Evolutionary conservation across 2,113 vertebrate species (phyloP).

Genomic region (Takifugu bimaculatus): DNA sequence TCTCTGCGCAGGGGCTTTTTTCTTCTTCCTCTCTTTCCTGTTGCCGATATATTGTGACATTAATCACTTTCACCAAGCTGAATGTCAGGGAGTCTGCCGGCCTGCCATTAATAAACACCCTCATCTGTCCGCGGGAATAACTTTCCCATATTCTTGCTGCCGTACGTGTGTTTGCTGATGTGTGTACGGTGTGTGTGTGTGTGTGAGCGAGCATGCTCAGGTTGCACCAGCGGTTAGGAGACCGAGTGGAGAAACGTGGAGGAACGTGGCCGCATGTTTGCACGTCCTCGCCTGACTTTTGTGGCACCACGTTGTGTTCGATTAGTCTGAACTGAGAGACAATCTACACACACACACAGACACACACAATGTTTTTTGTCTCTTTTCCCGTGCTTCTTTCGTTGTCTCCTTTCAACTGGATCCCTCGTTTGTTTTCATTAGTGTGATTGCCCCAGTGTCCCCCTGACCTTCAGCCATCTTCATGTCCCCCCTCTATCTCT

Average conservation of each 20-base stretch:
- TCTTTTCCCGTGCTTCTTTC: conserved; percentile 30
- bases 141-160: conserved; percentile 64
- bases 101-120: conserved; percentile 71
- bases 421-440: conserved; percentile 82
- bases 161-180: conserved; percentile 25
- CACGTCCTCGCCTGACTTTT: conserved; percentile 49
- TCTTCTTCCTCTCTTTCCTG: conserved; percentile 18
- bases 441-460: conserved; percentile 77
- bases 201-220: conserved; percentile 5
- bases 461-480: conserved; percentile 75
- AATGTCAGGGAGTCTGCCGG: conserved; percentile 66
- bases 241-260: conserved; percentile 62
- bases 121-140: conserved; percentile 68
- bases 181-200: conserved; percentile 16
- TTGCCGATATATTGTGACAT: conserved; percentile 62
- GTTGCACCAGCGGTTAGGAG: conserved; percentile 53
- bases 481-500: conserved; percentile 19
- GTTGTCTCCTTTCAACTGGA: conserved; percentile 38
- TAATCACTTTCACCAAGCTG: conserved; percentile 68
- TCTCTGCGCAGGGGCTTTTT: conserved; percentile 15
- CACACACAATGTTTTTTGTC: conserved; percentile 19
- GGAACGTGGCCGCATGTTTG: conserved; percentile 44
- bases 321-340: conserved; percentile 62
- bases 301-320: conserved; percentile 61
- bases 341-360: conserved; percentile 15